These are phyloP conservation scores for Bolborhynchus lineola DNA, from an alignment of 2,113 vertebrate species.

Conservation along the genomic window DNA sequence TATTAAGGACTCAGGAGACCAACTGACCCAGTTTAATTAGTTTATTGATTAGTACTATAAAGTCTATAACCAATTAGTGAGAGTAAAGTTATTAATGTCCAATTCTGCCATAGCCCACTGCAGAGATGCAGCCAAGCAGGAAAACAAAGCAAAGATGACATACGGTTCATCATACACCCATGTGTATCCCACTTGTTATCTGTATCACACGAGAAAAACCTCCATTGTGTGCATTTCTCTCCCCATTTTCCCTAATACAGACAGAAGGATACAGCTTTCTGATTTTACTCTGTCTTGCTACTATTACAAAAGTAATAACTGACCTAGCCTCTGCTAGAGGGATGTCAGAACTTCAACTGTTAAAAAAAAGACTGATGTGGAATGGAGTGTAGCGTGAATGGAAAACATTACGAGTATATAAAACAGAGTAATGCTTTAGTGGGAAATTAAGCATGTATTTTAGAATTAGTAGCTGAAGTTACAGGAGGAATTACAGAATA, in stretches of 20 bases:
- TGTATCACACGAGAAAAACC: neutral
- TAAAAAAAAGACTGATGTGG: neutral
- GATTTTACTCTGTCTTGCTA: neutral
- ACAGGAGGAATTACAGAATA: neutral
- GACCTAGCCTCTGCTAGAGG: neutral
- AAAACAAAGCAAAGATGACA: neutral
- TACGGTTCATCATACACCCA: accelerated
- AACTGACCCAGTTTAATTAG: slow-evolving; percentile 51
- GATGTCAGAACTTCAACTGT: neutral
- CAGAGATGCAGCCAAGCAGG: neutral
- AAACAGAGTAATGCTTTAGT: neutral
- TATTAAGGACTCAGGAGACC: slow-evolving; percentile 28
- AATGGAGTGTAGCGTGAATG: neutral
- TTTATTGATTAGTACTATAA: slow-evolving; percentile 59
- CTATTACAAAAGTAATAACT: neutral
- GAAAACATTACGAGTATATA: neutral
- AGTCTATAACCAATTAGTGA: slow-evolving; percentile 64
- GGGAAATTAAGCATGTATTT: neutral
- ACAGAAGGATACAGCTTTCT: neutral
- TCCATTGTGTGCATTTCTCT: neutral
- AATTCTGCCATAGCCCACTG: neutral
- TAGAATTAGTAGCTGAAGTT: neutral
- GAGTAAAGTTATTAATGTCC: slow-evolving; percentile 54
- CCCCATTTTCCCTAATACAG: neutral
- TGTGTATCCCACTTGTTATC: neutral